A percentile compares a stretch with the other conserved stretches of the same genome.
These are phyloP conservation scores for Zaprionus bogoriensis DNA, from an alignment of 2,888 invertebrate species.

Conservation along the genomic window DNA sequence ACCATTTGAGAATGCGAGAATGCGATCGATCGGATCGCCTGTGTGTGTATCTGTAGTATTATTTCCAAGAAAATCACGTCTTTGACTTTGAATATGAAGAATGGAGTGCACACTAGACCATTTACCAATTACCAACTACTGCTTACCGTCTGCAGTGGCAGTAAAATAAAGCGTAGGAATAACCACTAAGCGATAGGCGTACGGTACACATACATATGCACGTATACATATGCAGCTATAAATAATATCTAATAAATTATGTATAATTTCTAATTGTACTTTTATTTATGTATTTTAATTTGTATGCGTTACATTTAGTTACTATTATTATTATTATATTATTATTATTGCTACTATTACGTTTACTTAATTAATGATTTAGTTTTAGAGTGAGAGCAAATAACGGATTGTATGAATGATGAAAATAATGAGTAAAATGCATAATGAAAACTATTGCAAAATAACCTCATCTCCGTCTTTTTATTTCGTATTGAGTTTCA, in stretches of 20 bases:
- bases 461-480: constrained; percentile 56
- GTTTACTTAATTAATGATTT: constrained; percentile 78
- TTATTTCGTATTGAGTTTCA: constrained; percentile 58
- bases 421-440: constrained; percentile 66
- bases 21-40: not conserved
- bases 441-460: constrained; percentile 67
- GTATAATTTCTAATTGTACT: constrained; percentile 63
- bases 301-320: constrained; percentile 77
- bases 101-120: too few species aligned
- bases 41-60: constrained; percentile 78
- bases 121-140: too few species aligned
- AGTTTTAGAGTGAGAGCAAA: constrained; percentile 47
- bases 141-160: too few species aligned
- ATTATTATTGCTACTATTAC: constrained; percentile 69
- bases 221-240: constrained; percentile 35
- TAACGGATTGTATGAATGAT: constrained; percentile 62
- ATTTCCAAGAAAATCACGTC: constrained; percentile 73
- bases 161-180: too few species aligned
- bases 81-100: too few species aligned
- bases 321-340: constrained; percentile 71
- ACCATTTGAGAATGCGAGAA: not conserved
- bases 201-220: constrained; percentile 46
- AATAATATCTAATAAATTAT: constrained; percentile 65
- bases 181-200: constrained; percentile 15
- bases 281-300: constrained; percentile 73